These are phyloP conservation scores for Taenioides sp. DNA, from an alignment of 2,797 vertebrate genomes.

Conservation along the genomic window DNA sequence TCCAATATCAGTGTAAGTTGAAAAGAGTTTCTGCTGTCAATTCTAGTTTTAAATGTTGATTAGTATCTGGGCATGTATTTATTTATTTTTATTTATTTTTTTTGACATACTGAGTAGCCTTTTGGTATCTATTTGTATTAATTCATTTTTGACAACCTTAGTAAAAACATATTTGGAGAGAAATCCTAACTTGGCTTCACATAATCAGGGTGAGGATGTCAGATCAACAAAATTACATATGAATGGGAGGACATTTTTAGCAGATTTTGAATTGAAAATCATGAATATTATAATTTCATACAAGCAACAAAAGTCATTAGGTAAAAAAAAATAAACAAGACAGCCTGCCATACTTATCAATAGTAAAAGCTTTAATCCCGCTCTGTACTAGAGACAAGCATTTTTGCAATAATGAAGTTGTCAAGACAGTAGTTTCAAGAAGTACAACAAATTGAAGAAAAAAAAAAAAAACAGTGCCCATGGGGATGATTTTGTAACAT, in stretches of 20 bases:
- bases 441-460: slow-evolving; percentile 38
- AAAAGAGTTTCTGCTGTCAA: too few species aligned
- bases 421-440: slow-evolving; percentile 47
- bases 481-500: slow-evolving; percentile 39
- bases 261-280: not conserved
- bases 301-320: not conserved
- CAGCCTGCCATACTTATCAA: slow-evolving; percentile 14
- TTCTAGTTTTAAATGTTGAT: too few species aligned
- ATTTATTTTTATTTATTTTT: too few species aligned
- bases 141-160: too few species aligned
- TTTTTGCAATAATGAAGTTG: slow-evolving; percentile 40
- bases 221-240: not conserved
- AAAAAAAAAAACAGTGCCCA: slow-evolving; percentile 32
- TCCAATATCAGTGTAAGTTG: too few species aligned
- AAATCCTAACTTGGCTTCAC: slow-evolving; percentile 24
- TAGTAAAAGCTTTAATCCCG: too few species aligned
- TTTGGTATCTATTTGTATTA: too few species aligned
- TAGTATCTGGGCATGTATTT: too few species aligned
- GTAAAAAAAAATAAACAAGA: slow-evolving; percentile 24
- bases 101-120: too few species aligned
- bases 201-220: not conserved
- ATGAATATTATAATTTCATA: not conserved
- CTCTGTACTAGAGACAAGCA: too few species aligned
- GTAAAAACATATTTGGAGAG: not conserved
- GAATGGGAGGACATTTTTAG: not conserved